Percentiles rank a stretch among this genome's conserved stretches.
These are phyloP conservation scores for Lonchura striata DNA, from an alignment of 2,113 vertebrate species.

Conservation along the genomic window DNA sequence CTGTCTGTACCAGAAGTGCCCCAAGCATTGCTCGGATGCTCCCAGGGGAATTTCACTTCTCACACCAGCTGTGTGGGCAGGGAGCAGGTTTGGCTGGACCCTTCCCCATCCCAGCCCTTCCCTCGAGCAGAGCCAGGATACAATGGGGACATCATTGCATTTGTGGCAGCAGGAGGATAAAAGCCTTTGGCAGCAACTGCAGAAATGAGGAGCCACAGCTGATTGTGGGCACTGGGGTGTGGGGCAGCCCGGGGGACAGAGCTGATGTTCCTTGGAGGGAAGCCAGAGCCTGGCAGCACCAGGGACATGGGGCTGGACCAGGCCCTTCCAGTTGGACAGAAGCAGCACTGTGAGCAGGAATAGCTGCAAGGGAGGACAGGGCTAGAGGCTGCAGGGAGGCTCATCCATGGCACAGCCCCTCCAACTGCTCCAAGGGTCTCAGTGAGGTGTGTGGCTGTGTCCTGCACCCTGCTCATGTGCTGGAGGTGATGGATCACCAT, in stretches of 20 bases:
- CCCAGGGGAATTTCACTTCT: neutral
- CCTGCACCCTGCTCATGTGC: neutral
- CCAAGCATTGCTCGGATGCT: fast-evolving
- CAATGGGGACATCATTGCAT: neutral
- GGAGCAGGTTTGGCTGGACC: neutral
- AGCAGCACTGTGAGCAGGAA: neutral
- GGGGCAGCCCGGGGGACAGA: neutral
- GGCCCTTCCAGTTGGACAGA: neutral
- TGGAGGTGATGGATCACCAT: neutral
- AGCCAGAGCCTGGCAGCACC: neutral
- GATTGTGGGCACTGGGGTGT: fast-evolving
- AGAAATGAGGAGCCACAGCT: neutral
- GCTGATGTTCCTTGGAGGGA: neutral
- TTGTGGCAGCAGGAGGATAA: neutral
- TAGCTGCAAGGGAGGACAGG: neutral
- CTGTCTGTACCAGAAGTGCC: neutral
- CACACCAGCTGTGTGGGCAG: neutral
- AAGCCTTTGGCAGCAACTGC: neutral
- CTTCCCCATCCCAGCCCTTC: neutral
- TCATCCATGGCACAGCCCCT: neutral
- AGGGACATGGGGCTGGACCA: fast-evolving
- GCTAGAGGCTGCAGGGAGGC: fast-evolving
- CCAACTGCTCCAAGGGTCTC: neutral
- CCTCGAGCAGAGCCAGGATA: neutral
- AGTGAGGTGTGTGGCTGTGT: neutral